Evolutionary conservation across 1,140 invertebrate species (phyloP), one percentile per base, ranked within the genome.

Genomic region (Probaryconus sp.): DNA sequence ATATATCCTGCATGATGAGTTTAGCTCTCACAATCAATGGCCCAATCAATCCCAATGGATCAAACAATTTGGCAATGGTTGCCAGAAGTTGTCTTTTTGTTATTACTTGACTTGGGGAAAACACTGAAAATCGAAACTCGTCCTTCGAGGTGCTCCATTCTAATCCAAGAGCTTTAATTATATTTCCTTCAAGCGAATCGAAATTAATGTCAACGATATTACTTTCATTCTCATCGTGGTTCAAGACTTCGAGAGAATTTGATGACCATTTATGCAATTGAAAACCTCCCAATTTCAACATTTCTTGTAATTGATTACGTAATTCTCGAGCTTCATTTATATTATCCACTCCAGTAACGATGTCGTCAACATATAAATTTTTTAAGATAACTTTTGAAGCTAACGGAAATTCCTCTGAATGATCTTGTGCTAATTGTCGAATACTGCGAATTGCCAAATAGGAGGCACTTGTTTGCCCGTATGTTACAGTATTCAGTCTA

Each of bases 281-380:
- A 14, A 85, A 73, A 7, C 69, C 53, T 9, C 71, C 81, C n/a
- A 4, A 63, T 45, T 51, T 31, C 16, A 64, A 80, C 55, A 37
- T 37, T 6, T 10, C 20, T 69, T 5, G 80, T 14, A 40, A 75
- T 26, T 55, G 20, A 9, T 50, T 56, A 30, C 6, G 65, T 31
- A 21, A 50, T 31, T 43, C 33, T 24, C 10, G n/a, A n/a, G 67
- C 37, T 67, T 68, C 58, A 11, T 64, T 53, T 3, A 74, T 14
- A 9, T 40, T 40, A 61, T 80, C 51, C 5, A 74, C 71, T 18
- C 87, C 85, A 18, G 80, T 79, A 1, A 88, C 43, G 7, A 84
- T 45, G 71, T 89, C 86, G 56, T 89, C 88, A 4, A 88, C 80
- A 68, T 88, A 89, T 61, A 86, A 85, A 70, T 85, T 79, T n/a